phyloP scores from a whole-genome alignment of 2,113 vertebrate species.

The Dicentrarchus labrax region DNA sequence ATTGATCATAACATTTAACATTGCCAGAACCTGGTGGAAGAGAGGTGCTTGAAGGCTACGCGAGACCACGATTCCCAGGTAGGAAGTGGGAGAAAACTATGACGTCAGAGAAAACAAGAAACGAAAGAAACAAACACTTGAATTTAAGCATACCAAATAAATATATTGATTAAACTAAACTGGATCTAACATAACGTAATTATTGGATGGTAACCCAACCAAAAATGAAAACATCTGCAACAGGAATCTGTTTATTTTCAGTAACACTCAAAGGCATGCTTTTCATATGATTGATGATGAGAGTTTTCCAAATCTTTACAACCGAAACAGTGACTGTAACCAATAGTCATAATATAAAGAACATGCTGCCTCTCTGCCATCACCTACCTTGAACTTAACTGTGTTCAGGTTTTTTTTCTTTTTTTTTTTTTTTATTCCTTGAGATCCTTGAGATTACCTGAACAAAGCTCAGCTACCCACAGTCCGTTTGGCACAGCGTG shows the following conservation, averaged over 20 bases:
- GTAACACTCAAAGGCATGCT: no score
- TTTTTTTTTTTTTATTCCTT: not conserved
- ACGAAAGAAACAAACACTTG: not conserved
- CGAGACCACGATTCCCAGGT: not conserved
- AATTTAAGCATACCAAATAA: not conserved
- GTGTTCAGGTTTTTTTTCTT: not conserved
- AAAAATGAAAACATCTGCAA: not conserved
- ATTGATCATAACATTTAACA: not conserved
- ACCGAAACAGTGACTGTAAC: no score
- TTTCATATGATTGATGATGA: no score
- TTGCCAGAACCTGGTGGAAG: not conserved
- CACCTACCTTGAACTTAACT: no score
- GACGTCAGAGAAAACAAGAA: not conserved
- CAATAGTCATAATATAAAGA: no score
- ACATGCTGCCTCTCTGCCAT: no score
- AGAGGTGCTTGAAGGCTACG: not conserved
- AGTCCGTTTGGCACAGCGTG: conserved; percentile 9
- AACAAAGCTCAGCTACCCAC: not conserved
- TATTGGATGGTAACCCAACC: not conserved
- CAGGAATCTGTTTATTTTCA: no score
- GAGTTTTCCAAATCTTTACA: no score
- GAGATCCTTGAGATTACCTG: not conserved
- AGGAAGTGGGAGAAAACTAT: not conserved
- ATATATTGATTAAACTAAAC: not conserved
- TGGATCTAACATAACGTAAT: not conserved